phyloP scores from a whole-genome alignment of 2,113 vertebrate genomes.

The Aegithalos caudatus region DNA sequence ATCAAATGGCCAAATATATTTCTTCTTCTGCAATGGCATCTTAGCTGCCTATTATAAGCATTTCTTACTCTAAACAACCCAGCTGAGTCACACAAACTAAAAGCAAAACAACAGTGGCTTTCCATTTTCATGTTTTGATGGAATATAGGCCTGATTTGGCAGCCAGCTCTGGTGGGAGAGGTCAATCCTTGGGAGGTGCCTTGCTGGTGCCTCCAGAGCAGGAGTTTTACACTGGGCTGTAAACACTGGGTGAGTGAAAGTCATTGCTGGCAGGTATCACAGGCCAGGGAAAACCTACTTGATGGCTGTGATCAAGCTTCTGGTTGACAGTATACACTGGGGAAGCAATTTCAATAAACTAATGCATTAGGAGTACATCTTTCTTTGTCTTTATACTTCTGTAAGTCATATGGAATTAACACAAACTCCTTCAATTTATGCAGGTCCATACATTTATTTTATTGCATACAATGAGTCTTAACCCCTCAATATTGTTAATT shows the following conservation, averaged over 20 bases:
- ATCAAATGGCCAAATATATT: constrained; percentile 45
- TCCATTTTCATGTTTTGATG: not conserved
- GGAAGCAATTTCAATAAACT: not conserved
- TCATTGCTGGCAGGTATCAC: not conserved
- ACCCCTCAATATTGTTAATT: not conserved
- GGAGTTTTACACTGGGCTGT: not conserved
- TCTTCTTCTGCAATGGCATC: not conserved
- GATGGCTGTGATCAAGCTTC: not conserved
- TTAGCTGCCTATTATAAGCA: not conserved
- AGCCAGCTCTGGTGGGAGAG: not conserved
- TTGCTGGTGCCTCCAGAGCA: not conserved
- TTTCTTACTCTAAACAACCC: not conserved
- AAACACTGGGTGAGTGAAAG: not conserved
- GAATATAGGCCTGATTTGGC: not conserved
- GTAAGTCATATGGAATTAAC: not conserved
- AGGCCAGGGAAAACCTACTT: not conserved
- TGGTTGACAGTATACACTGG: not conserved
- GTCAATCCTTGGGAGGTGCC: not conserved
- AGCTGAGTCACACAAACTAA: not conserved
- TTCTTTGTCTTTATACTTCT: not conserved
- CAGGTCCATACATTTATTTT: not conserved
- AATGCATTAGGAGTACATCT: accelerated
- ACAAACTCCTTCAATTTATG: not conserved
- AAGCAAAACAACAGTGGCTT: not conserved
- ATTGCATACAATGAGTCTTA: not conserved